Conservation (phyloP, 2,888 invertebrate genomes). For the Cephalotes varians region DNA sequence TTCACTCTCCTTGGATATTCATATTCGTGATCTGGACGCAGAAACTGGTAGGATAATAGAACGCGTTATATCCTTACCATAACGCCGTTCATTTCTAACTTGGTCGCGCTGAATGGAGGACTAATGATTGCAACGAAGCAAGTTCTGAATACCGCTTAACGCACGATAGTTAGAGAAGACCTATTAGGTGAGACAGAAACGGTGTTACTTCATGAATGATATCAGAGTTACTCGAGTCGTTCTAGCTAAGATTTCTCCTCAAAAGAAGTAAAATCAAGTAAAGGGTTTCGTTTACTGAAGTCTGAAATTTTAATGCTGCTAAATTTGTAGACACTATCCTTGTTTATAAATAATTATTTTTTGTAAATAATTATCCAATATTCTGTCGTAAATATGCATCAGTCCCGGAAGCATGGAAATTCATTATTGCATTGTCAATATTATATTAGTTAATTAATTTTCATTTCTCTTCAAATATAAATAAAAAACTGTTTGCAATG, state of each 20-base stretch:
- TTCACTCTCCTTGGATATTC: constrained; percentile 34
- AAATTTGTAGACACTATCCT: not conserved
- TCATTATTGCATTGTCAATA: not conserved
- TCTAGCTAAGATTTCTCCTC: not conserved
- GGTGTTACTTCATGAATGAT: constrained; percentile 10
- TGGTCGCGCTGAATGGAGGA: constrained; percentile 30
- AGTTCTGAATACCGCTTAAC: constrained; percentile 44
- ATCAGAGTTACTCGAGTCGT: not conserved
- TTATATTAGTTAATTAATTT: constrained; percentile 4
- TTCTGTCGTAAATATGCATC: not conserved
- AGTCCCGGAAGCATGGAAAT: not conserved
- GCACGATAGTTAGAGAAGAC: constrained; percentile 33
- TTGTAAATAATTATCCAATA: not conserved
- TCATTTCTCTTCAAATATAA: not conserved
- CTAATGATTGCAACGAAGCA: constrained; percentile 52
- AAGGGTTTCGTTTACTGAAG: not conserved
- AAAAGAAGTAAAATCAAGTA: not conserved
- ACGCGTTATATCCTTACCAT: constrained; percentile 49
- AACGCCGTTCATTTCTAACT: constrained; percentile 41
- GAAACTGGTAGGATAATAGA: constrained; percentile 51
- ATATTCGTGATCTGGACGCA: constrained; percentile 16
- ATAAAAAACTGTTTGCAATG: not conserved
- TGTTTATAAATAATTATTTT: not conserved
- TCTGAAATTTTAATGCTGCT: not conserved
- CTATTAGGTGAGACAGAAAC: constrained; percentile 27